These are phyloP conservation scores for Phalacrocorax brasilianus DNA, from an alignment of 2,113 vertebrate species.

Conservation along the genomic window DNA sequence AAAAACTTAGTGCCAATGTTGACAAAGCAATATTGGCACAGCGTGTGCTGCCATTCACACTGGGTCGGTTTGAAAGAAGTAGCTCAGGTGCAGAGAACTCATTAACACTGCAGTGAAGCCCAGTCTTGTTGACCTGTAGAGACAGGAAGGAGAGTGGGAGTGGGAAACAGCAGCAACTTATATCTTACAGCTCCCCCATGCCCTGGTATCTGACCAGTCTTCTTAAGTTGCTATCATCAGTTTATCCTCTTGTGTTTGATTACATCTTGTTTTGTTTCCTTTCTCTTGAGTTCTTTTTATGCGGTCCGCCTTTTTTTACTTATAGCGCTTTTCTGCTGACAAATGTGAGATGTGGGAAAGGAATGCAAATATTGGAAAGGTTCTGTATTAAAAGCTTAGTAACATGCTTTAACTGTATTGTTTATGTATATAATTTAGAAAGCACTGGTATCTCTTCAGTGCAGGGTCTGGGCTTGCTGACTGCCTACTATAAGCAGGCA, in stretches of 20 bases:
- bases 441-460: neutral
- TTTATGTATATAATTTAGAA: neutral
- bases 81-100: neutral
- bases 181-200: neutral
- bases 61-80: neutral
- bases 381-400: neutral
- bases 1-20: neutral
- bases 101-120: accelerated
- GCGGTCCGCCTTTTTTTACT: neutral
- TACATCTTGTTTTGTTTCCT: neutral
- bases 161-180: neutral
- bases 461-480: neutral
- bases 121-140: neutral
- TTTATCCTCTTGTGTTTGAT: neutral
- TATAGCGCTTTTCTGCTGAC: neutral
- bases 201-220: accelerated
- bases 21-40: neutral
- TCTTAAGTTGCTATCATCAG: neutral
- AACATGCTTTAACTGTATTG: neutral
- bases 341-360: neutral
- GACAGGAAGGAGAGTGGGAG: neutral
- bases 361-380: neutral
- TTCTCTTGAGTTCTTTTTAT: neutral
- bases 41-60: neutral
- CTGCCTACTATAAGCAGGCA: neutral